Base-by-base conservation (phyloP, 1,140 invertebrate genomes). In the Manduca sexta region DNA sequence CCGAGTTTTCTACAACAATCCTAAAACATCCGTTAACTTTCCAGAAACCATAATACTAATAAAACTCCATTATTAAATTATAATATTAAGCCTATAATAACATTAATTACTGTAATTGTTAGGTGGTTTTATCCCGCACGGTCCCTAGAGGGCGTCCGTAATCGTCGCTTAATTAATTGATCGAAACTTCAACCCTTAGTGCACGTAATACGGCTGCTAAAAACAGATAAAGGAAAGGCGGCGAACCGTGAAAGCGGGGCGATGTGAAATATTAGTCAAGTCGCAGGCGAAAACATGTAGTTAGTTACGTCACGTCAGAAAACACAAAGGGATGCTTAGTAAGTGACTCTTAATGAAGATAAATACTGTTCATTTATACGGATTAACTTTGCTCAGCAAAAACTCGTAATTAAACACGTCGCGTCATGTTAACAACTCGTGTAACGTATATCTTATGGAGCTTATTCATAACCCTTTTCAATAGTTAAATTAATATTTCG, bases 161-260 rank as follows among this genome's bases (percentile, higher is more conserved):
- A 79, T 81, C 71, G 77, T 74, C 67, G 70, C 56, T 64, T 81
- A 84, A 84, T 84, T 84, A 84, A 84, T 84, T 81, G 81, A 84
- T 84, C 71, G 81, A 78, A 80, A 80, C 67, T 78, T 78, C 63
- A 78, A 71, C 72, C 77, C 75, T 73, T 68, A 56, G 70, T 70
- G 73, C 76, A 75, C 74, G 74, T 80, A 78, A 76, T 80, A 74
- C 59, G 75, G 58, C 74, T 82, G 80, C 70, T 77, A 67, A 71
- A 69, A 63, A 54, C 56, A 80, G 80, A 82, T 84, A 84, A 84
- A 82, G 72, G 75, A 66, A 70, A 74, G 60, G 63, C 74, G 72
- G 57, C 69, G 69, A 74, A 59, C 69, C 78, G 78, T 78, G 72
- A 84, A n/a, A 71, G 61, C 69, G 65, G 74, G 68, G 65, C 62